Base-by-base conservation (phyloP, 2,797 vertebrate species). In the Schizopygopsis malacanthus region DNA sequence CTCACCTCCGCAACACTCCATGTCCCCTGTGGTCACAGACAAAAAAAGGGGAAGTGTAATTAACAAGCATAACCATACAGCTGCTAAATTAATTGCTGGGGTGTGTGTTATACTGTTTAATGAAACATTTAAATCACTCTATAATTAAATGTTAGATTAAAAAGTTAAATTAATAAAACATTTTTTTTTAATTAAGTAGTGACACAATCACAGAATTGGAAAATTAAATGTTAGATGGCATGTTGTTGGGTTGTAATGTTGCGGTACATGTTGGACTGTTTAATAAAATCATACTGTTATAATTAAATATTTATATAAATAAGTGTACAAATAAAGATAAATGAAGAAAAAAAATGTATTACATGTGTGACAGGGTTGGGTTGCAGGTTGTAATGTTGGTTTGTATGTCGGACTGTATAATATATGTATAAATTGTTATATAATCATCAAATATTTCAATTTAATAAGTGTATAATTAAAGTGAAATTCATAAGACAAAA, bases 1-100 rank as follows among this genome's bases (percentile, higher is more conserved):
- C 0, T 98, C 97, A 0, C 97, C 97, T 0, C 97, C 97, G 0
- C 96, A 96, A 0, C 96, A 97, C 92, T 98, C 98, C 95, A 96
- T 97, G 95, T 97, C 97, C 4, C 91, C 92, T 0, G 90, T 85
- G 0, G 91, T 71, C 63, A 82, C 81, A 75, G 18, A 78, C 10
- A 65, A 39, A 25, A 87, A 50, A 83, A 2, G 41, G n/a, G 12
- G 76, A n/a, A 65, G 33, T 63, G 52, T 79, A 18, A 83, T 54
- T 22, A 63, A 79, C 39, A 63, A 15, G 15, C 4, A 18, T 43
- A 63, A 43, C 37, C 15, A 28, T 12, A 18, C 22, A 43, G 39
- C 5, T 61, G 13, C 8, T 41, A 15, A 39, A 78, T 2, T 15
- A 37, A 59, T n/a, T 56, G 54, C n/a, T 10, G 20, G 75, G 52